phyloP scores from a whole-genome alignment of 2,797 vertebrate species.

The Oophaga sylvatica region DNA sequence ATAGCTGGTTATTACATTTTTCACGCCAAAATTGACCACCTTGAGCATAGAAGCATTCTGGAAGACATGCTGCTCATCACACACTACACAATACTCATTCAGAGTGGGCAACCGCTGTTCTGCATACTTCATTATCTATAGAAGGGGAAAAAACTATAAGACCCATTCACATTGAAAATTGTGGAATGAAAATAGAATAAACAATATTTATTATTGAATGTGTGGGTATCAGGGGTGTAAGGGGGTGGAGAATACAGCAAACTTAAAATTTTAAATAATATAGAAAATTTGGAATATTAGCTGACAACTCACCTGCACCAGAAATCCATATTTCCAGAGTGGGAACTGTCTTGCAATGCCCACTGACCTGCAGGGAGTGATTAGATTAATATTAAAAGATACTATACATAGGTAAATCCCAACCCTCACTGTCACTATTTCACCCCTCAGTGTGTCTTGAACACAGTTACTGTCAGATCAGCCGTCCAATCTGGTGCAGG shows the following conservation, averaged over 20 bases:
- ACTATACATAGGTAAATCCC: not conserved
- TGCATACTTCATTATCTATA: slow-evolving; percentile 97
- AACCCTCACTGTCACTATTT: not conserved
- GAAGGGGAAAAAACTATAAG: slow-evolving; percentile 44
- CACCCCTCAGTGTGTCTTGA: no score
- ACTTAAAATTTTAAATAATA: not conserved
- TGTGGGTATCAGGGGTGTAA: no score
- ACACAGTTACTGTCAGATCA: no score
- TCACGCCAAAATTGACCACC: slow-evolving; percentile 72
- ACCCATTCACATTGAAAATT: not conserved
- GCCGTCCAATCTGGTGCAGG: no score
- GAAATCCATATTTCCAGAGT: slow-evolving; percentile 97
- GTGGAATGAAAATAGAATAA: not conserved
- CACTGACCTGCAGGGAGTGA: slow-evolving; percentile 85
- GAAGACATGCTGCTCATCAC: slow-evolving; percentile 98
- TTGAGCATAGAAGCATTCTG: slow-evolving; percentile 99
- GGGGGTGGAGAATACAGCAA: not conserved
- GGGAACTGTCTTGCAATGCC: slow-evolving; percentile 97
- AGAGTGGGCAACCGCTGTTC: slow-evolving; percentile 97
- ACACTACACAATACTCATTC: slow-evolving; percentile 98
- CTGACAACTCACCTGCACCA: slow-evolving; percentile 86
- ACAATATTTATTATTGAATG: slow-evolving; percentile 17
- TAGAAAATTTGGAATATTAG: not conserved
- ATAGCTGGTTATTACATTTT: not conserved
- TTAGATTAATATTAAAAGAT: not conserved